Evolutionary conservation across 2,797 vertebrate genomes (phyloP).

Genomic region (Decapterus maruadsi): DNA sequence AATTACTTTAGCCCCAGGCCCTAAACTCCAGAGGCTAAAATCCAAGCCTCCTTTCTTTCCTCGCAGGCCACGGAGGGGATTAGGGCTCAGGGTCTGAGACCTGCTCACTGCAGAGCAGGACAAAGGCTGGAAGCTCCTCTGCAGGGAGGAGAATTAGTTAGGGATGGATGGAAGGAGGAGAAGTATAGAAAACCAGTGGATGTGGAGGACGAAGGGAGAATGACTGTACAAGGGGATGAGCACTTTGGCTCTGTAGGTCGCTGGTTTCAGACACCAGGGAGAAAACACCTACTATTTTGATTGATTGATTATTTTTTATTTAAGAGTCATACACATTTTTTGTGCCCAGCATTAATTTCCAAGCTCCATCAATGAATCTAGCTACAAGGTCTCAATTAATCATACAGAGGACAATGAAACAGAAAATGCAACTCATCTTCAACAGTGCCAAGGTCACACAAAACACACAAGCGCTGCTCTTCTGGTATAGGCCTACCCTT

Average conservation of each 20-base stretch:
- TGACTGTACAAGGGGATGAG: slow-evolving; percentile 19
- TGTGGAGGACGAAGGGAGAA: slow-evolving; percentile 29
- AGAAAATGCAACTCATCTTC: too few relatives aligned
- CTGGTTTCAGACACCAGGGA: neutral
- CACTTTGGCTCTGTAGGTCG: neutral
- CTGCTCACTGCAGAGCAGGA: slow-evolving; percentile 26
- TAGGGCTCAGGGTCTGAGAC: slow-evolving; percentile 47
- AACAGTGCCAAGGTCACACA: too few relatives aligned
- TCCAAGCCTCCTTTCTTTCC: slow-evolving; percentile 4
- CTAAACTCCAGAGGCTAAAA: slow-evolving; percentile 41
- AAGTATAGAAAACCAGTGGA: slow-evolving; percentile 32
- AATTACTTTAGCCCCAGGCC: slow-evolving; percentile 60
- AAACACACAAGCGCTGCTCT: too few relatives aligned
- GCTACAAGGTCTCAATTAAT: too few relatives aligned
- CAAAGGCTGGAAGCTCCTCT: slow-evolving; percentile 52
- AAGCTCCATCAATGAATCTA: too few relatives aligned
- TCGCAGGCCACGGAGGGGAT: slow-evolving; percentile 52
- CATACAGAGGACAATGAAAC: too few relatives aligned
- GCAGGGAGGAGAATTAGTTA: slow-evolving; percentile 49
- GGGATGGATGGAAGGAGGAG: slow-evolving; percentile 49
- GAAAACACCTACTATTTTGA: neutral
- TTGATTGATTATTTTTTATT: too few relatives aligned
- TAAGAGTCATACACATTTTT: too few relatives aligned
- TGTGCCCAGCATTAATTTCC: too few relatives aligned
- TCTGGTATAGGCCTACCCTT: too few relatives aligned